Evolutionary conservation across 2,888 invertebrate genomes (phyloP).

Genomic region (Carterocephalus palaemon): DNA sequence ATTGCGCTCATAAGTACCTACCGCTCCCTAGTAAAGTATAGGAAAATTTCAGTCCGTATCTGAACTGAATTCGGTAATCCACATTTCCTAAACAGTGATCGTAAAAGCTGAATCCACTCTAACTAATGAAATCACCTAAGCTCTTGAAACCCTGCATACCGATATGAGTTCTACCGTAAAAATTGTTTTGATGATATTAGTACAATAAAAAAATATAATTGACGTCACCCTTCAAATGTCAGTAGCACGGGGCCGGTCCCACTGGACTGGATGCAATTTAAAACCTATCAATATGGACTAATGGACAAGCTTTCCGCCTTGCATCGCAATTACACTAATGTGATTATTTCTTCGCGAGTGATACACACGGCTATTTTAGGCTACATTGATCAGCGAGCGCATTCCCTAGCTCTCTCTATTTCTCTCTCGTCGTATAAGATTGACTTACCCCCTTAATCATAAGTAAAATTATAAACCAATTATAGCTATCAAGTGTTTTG

Average conservation of each 20-base stretch:
- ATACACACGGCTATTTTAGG: slow-evolving; percentile 43
- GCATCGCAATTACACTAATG: slow-evolving; percentile 72
- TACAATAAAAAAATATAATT: slow-evolving; percentile 26
- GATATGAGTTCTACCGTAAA: slow-evolving; percentile 16
- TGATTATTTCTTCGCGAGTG: slow-evolving; percentile 57
- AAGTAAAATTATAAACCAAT: too few relatives aligned
- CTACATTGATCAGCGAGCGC: too few relatives aligned
- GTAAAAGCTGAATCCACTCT: slow-evolving; percentile 5
- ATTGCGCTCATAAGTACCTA: too few relatives aligned
- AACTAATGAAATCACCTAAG: slow-evolving; percentile 14
- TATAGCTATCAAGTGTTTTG: too few relatives aligned
- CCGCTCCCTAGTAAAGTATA: too few relatives aligned
- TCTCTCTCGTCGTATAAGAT: too few relatives aligned
- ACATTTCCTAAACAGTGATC: not conserved
- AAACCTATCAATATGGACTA: slow-evolving; percentile 72
- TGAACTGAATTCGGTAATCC: slow-evolving; percentile 7
- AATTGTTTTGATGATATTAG: slow-evolving; percentile 13
- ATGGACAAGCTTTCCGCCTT: slow-evolving; percentile 67
- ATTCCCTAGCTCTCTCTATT: too few relatives aligned
- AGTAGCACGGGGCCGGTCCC: slow-evolving; percentile 50
- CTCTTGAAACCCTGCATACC: slow-evolving; percentile 9
- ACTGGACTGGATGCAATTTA: slow-evolving; percentile 65
- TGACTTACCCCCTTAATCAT: too few relatives aligned
- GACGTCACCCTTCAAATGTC: slow-evolving; percentile 34
- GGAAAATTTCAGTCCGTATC: too few relatives aligned